Percentiles rank a stretch among this genome's conserved stretches.
Evolutionary conservation across 2,888 invertebrate species (phyloP).

Genomic region (Heliconius cydno): DNA sequence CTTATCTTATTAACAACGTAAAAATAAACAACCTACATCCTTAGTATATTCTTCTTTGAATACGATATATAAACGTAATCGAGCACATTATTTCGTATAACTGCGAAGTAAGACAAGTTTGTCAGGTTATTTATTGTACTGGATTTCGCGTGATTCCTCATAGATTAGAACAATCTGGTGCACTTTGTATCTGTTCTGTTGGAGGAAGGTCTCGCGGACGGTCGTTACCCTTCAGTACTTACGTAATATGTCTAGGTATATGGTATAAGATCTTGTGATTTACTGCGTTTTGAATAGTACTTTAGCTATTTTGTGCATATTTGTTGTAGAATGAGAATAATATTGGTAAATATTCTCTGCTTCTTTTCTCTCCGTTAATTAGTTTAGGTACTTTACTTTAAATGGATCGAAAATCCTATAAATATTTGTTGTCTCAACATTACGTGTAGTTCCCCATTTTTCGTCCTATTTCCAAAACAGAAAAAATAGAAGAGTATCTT

Average conservation of each 20-base stretch:
- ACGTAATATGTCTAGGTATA: not conserved
- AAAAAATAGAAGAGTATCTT: not conserved
- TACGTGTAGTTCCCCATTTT: no score
- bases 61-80: conserved; percentile 34
- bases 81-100: conserved; percentile 41
- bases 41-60: not conserved
- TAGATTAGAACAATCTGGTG: conserved; percentile 45
- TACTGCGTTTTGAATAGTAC: not conserved
- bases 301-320: no score
- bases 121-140: conserved; percentile 49
- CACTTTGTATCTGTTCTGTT: conserved; percentile 34
- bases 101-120: conserved; percentile 48
- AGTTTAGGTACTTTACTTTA: no score
- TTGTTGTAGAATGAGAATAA: no score
- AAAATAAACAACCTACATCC: not conserved
- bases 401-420: no score
- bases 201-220: conserved; percentile 22
- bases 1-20: no score
- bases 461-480: no score
- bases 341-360: no score
- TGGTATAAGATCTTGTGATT: not conserved
- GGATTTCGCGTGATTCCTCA: conserved; percentile 48
- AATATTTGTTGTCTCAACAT: no score
- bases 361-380: no score
- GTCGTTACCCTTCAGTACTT: conserved; percentile 39